Evolutionary conservation across 2,888 invertebrate genomes (phyloP).

Genomic region (Sylvicola cinctus): DNA sequence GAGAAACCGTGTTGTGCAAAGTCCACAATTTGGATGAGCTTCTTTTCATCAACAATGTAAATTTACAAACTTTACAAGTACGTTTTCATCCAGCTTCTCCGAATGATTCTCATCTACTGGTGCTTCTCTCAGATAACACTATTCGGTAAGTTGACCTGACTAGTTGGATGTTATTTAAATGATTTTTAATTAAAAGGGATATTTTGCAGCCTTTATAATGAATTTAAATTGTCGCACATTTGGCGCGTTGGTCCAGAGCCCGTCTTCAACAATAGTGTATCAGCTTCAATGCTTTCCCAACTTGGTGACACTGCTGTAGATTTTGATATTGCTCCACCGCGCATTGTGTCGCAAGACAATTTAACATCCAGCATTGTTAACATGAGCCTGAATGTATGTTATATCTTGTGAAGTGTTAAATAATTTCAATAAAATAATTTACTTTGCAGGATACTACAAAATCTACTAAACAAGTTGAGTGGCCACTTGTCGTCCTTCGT

Average conservation of each 20-base stretch:
- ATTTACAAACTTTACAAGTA: slow-evolving; percentile 48
- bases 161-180: not conserved
- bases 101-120: slow-evolving; percentile 50
- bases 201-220: slow-evolving; percentile 18
- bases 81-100: slow-evolving; percentile 75
- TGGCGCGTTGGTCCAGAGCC: slow-evolving; percentile 30
- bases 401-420: no score
- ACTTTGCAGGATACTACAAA: not conserved
- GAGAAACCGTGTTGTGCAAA: slow-evolving; percentile 44
- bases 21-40: slow-evolving; percentile 52
- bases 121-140: slow-evolving; percentile 69
- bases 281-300: slow-evolving; percentile 20
- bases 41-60: slow-evolving; percentile 43
- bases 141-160: slow-evolving; percentile 38
- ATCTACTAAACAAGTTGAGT: slow-evolving; percentile 24
- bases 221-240: slow-evolving; percentile 23
- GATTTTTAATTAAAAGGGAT: not conserved
- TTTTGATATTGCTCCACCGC: slow-evolving; percentile 56
- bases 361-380: not conserved
- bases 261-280: slow-evolving; percentile 16
- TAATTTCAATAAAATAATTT: no score
- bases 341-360: slow-evolving; percentile 9
- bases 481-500: slow-evolving; percentile 59
- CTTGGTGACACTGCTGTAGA: slow-evolving; percentile 76
- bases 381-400: not conserved